Evolutionary conservation across 2,797 vertebrate species (phyloP).

Genomic region (Lithobates pipiens): DNA sequence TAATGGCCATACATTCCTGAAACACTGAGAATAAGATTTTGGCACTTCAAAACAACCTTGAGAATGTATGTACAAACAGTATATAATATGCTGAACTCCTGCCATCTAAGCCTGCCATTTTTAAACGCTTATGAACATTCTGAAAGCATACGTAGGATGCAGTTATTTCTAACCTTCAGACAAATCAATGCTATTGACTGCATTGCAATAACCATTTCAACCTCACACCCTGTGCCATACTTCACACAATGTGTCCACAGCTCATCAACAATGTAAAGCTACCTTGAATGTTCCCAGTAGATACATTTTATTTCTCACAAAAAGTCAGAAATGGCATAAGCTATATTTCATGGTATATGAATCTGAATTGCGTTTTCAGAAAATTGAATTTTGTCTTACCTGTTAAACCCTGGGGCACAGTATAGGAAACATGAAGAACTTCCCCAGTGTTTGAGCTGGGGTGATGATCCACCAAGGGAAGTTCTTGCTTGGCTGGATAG

Average conservation of each 20-base stretch:
- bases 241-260: neutral
- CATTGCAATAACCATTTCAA: neutral
- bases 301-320: no score
- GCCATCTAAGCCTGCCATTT: constrained; percentile 19
- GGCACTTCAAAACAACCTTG: constrained; percentile 11
- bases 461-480: no score
- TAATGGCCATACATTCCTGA: neutral
- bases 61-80: constrained; percentile 2
- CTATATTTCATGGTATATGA: no score
- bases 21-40: neutral
- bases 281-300: neutral
- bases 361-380: no score
- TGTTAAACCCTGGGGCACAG: no score
- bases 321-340: no score
- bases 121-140: constrained; percentile 6
- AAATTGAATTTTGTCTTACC: no score
- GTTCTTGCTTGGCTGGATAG: no score
- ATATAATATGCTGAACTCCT: neutral
- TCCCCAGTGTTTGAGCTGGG: no score
- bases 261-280: neutral
- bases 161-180: constrained; percentile 26
- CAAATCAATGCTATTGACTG: constrained; percentile 37
- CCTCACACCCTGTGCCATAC: neutral
- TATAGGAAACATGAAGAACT: no score
- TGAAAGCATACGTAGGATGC: constrained; percentile 15